Base-by-base conservation (phyloP, 2,113 vertebrate species). In the Thinocorus orbignyianus region DNA sequence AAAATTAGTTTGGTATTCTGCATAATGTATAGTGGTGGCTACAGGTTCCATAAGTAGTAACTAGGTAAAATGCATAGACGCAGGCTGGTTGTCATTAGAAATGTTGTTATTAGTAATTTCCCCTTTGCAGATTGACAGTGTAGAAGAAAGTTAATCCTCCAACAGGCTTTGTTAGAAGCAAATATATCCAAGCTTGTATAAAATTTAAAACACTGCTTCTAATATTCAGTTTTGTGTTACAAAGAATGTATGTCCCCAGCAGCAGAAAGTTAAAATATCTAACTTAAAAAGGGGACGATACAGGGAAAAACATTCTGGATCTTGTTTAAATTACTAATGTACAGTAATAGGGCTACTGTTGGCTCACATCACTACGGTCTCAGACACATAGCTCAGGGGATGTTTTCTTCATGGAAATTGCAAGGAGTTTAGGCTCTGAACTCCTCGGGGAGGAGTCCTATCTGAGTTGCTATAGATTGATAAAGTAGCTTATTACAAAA, bases 1-100 rank as follows among this genome's bases (percentile, higher is more conserved):
- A 97, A 98, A 98, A 98, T 98, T 97, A 97, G 94, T 97, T 97
- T 93, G 93, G 93, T 97, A 96, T 95, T 97, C 89, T 95, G 62
- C 66, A 42, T 90, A 91, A 90, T 95, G 81, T 94, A 66, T 95
- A 93, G 76, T 35, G 54, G 76, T 93, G 44, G 84, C 73, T 92
- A 55, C 78, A 97, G 92, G 91, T 97, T 98, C 95, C 81, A 55
- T 93, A 94, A 97, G 88, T 77, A 97, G 61, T 12, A 72, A 80
- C 76, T 93, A 94, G 91, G 94, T 97, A 80, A 95, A 97, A 95
- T 76, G 81, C 52, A 92, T 66, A 77, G 93, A 72, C 44, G 44
- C 9, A 28, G 80, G 69, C 61, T 87, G 64, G 24, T 76, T 96
- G 84, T 69, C 44, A 46, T 94, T 92, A 91, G 52, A 70, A 94